Base-by-base conservation (phyloP, 2,888 invertebrate species). In the Drosophila peninsularis region DNA sequence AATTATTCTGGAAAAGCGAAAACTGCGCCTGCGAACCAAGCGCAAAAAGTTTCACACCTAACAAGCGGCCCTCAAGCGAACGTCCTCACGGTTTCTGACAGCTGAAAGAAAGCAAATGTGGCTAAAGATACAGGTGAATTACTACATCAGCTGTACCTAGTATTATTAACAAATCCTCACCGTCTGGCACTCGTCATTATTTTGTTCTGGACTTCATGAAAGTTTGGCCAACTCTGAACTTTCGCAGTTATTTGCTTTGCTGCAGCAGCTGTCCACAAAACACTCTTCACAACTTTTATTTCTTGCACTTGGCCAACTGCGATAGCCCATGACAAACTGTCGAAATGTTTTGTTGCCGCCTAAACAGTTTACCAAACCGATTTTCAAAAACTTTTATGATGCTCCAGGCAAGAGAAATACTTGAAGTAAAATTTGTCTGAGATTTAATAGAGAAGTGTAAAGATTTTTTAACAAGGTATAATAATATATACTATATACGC, bases 11-110 rank as follows among this genome's bases (percentile, higher is more conserved):
- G 92, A 90, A 81, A 91, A 91, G 85, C 89, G 90, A 71, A 91
- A 91, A 87, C 82, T 91, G 71, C 91, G 91, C 63, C 85, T 91
- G 37, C 83, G 90, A 83, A 90, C 92, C 72, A 92, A 91, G 68
- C 88, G 91, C 71, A 92, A 92, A 92, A 92, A 92, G 91, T 83
- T 87, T 50, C 89, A 83, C 45, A 91, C 88, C 82, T 92, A 91
- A 83, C 89, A 73, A 84, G 78, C 52, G 19, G 32, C 47, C 45
- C 14, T 50, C 41, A 34, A n/a, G 32, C 27, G 11, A 47, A 13
- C 32, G 19, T 60, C 17, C 57, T 32, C 39, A 55, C 50, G 58
- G 75, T 67, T 71, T 66, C 42, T 11, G 50, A 45, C 57, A 56
- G 37, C 27, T 17, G 55, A 52, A 50, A 13, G 42, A 34, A 53